Conservation (phyloP, 2,888 invertebrate genomes). For the Drosophila pseudotakahashii region DNA sequence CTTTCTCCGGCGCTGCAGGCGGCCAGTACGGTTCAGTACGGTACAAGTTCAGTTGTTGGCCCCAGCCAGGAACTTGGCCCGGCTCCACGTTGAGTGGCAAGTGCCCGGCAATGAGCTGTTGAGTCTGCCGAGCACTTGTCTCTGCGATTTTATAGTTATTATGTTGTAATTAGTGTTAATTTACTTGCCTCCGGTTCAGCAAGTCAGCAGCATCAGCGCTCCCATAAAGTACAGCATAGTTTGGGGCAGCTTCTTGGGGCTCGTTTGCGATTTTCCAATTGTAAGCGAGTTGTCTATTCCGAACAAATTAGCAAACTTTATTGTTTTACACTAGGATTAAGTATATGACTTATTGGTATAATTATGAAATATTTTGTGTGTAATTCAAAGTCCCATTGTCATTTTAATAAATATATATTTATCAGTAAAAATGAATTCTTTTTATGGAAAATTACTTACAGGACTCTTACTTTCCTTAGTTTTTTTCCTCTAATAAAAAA, state of each 20-base stretch:
- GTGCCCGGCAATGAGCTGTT: conserved; percentile 68
- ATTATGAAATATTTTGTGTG: not conserved
- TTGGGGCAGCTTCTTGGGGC: not conserved
- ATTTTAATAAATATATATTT: not conserved
- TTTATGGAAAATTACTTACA: too few species aligned
- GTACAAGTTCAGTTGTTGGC: conserved; percentile 19
- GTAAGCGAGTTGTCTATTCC: not conserved
- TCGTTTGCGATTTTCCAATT: not conserved
- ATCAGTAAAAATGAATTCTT: not conserved
- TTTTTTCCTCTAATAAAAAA: not conserved
- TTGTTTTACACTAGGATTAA: not conserved
- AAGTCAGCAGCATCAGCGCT: conserved; percentile 19
- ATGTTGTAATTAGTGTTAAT: conserved; percentile 76
- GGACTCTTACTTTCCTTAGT: not conserved
- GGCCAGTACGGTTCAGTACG: conserved; percentile 19
- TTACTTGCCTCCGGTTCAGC: conserved; percentile 51
- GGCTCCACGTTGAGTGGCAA: conserved; percentile 63
- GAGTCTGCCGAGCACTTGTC: conserved; percentile 68
- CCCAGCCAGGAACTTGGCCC: conserved; percentile 58
- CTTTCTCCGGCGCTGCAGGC: conserved; percentile 55
- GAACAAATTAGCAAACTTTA: conserved; percentile 1
- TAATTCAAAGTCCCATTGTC: not conserved
- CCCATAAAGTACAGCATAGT: conserved; percentile 37
- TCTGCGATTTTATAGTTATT: conserved; percentile 74
- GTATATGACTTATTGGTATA: not conserved